Evolutionary conservation across 2,888 invertebrate species (phyloP), one percentile per base, ranked within the genome.

Genomic region (Dryobotodes eremita): DNA sequence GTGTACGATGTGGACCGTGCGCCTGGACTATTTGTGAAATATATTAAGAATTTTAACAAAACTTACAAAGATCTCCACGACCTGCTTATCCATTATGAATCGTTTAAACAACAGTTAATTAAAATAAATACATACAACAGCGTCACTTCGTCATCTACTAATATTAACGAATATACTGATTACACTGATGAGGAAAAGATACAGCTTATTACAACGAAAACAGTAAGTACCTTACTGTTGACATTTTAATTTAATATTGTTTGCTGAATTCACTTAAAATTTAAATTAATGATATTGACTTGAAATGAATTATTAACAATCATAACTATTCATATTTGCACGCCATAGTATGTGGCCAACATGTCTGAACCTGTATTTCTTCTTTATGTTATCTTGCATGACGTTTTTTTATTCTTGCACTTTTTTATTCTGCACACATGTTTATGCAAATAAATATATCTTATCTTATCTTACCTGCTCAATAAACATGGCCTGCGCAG

Each of bases 131-230:
- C n/a, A 48, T 53, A 48, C 20, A 70, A 80, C n/a, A 48, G 42
- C 46, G 31, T 70, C 46, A 62, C n/a, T 61, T 61, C 59, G 46
- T 53, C 46, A 8, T 61, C 53, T 50, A 53, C 31, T 23, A 15
- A 50, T 53, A 79, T 79, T 23, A 78, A 79, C 17, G 42, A 70
- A 36, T 79, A 70, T 53, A 61, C 71, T 61, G 77, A 68, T 61
- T 46, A 46, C 59, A 78, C 53, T 11, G 46, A 46, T 23, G 46
- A 68, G 15, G 42, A 78, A 46, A 79, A 76, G 20, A 53, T n/a
- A 15, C 13, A 53, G 7, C 31, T 46, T 31, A 46, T 76, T 20
- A 62, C 46, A n/a, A 2, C 1, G 42, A 62, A 76, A 62, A 53
- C 53, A 11, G 76, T 76, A 62, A 55, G 53, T 76, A 31, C 26